phyloP scores from a whole-genome alignment of 2,888 invertebrate genomes.

The Xylophagus ater region DNA sequence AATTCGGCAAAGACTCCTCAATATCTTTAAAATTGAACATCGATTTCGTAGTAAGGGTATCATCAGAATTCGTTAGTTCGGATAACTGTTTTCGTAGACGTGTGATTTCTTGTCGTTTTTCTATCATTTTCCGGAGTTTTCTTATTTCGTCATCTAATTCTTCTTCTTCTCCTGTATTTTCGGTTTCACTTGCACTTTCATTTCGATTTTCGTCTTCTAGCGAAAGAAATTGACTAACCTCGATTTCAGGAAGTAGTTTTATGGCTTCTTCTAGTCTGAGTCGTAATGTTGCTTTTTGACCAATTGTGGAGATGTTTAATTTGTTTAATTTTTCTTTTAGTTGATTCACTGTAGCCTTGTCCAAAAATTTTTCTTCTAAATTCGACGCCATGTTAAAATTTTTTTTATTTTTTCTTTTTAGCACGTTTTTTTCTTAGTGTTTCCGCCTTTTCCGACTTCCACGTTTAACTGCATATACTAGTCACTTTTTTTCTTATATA shows the following conservation, averaged over 20 bases:
- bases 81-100: background rate
- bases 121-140: background rate
- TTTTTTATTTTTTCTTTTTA: too few relatives aligned
- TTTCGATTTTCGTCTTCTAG: background rate
- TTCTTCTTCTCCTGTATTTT: background rate
- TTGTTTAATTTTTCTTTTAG: background rate
- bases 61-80: too few relatives aligned
- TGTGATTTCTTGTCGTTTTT: background rate
- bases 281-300: background rate
- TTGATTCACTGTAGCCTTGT: background rate
- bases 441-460: too few relatives aligned
- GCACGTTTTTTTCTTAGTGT: too few relatives aligned
- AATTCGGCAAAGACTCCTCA: too few relatives aligned
- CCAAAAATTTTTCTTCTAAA: slow-evolving; percentile 14
- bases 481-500: too few relatives aligned
- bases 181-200: background rate
- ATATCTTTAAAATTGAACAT: too few relatives aligned
- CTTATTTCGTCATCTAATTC: background rate
- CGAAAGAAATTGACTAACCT: too few relatives aligned
- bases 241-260: too few relatives aligned
- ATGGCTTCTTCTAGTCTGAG: background rate
- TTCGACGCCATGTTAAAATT: too few relatives aligned
- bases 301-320: background rate
- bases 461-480: too few relatives aligned
- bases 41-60: too few relatives aligned